Base-by-base conservation (phyloP, 2,797 vertebrate genomes). In the Galagoides demidoff region DNA sequence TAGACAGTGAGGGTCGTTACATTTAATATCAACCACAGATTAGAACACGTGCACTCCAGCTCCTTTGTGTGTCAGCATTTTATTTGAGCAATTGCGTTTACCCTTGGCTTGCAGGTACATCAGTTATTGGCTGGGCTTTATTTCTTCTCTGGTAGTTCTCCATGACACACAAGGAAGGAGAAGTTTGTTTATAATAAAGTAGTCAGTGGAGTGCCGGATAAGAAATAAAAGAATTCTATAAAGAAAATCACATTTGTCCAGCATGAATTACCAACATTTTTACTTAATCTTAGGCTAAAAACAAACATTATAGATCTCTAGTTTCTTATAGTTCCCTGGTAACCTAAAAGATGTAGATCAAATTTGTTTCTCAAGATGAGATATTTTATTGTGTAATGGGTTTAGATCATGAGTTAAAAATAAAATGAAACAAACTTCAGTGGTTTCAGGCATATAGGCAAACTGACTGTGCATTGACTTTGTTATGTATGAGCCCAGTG, bases 291-390 rank as follows among this genome's bases (percentile, higher is more conserved):
- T 91, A 97, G 45, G 71, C 4, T 84, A 64, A 92, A 97, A 97
- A 93, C 19, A 95, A 94, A 74, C 49, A 81, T 29, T 90, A 87
- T 31, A 49, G 92, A 94, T 85, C 81, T 90, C 93, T 73, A 27
- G 5, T 31, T 94, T 93, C 85, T 92, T 61, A 61, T 90, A 90
- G 57, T 70, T 49, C 95, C 64, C 89, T 79, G 27, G 63, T 64
- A 81, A 93, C 83, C 73, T 82, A 49, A 61, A 77, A 45, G 39
- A 97, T 52, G 61, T 43, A 85, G 88, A 74, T 59, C 63, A 57
- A 49, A 96, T 85, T 97, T 97, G 85, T 96, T 97, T 98, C 97
- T 94, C 88, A 91, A 31, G 94, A 97, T 88, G 70, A 77, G 94
- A 94, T 96, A 83, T 96, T 97, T 96, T 85, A 93, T 52, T 96